Base-by-base conservation (phyloP, 2,888 invertebrate genomes). In the Scelioninae gen. 1 region DNA sequence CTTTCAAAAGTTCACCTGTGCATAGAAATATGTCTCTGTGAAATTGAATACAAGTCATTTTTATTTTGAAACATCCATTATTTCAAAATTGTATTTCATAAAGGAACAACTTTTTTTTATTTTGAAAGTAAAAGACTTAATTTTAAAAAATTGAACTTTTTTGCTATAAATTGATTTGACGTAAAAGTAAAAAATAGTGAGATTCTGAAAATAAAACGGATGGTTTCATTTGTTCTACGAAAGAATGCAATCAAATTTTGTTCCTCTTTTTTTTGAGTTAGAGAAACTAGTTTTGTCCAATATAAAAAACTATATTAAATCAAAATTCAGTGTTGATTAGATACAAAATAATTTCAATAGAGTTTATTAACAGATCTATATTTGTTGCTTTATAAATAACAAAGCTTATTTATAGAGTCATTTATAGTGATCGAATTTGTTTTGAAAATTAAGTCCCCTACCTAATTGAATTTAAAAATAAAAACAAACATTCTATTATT, bases 1-100 rank as follows among this genome's bases (percentile, higher is more conserved):
- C 55, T 55, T 31, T 55, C 13, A 55, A 8, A 55, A 55, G 32
- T 31, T 5, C 34, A 55, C 55, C 34, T 34, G 7, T 13, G 5
- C 15, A 15, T 15, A 47, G 45, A 13, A 47, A 23, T 23, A 23
- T 2, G 23, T 23, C 23, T 23, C 23, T 1, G 23, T 23, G 23
- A 23, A 23, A 2, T 23, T 23, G 4, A 23, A 23, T 23, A 23
- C 23, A 4, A 4, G n/a, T n/a, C n/a, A n/a, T n/a, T n/a, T n/a
- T n/a, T n/a, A n/a, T n/a, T n/a, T n/a, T n/a, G n/a, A n/a, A n/a
- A n/a, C n/a, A n/a, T n/a, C n/a, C n/a, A n/a, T n/a, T n/a, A n/a
- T n/a, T n/a, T n/a, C 23, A 23, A 23, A 23, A 2, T 23, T 23
- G 1, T 23, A 23, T 4, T 23, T 23, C 1, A 23, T 2, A 23